Conservation (phyloP, 1,140 invertebrate species). For the Nilaparvata lugens region DNA sequence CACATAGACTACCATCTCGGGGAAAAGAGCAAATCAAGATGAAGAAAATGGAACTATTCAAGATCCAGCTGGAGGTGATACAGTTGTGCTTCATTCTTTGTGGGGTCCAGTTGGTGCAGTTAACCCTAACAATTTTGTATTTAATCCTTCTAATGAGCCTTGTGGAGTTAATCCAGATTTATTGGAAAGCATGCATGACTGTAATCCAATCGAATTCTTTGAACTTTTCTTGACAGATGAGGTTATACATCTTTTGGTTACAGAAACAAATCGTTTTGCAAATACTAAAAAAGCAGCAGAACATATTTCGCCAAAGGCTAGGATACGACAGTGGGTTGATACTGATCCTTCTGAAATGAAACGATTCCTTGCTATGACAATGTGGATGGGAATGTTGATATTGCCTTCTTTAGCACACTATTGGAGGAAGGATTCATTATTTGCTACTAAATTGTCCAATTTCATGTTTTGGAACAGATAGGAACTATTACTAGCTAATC, state of each 20-base stretch:
- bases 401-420: neutral
- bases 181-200: neutral
- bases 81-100: neutral
- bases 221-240: neutral
- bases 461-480: too few species aligned
- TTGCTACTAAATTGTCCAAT: neutral
- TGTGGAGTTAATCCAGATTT: neutral
- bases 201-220: too few species aligned
- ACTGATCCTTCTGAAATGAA: neutral
- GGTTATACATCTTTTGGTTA: neutral
- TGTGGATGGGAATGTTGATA: neutral
- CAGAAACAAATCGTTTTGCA: neutral
- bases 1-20: too few species aligned
- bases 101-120: neutral
- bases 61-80: neutral
- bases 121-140: neutral
- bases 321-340: neutral
- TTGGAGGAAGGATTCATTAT: neutral
- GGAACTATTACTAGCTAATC: too few species aligned
- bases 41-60: neutral
- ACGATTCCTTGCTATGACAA: neutral
- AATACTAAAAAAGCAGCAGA: neutral
- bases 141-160: neutral
- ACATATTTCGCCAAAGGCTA: neutral
- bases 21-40: too few species aligned